phyloP scores from a whole-genome alignment of 1,140 invertebrate genomes.

The Acyrthosiphon pisum region DNA sequence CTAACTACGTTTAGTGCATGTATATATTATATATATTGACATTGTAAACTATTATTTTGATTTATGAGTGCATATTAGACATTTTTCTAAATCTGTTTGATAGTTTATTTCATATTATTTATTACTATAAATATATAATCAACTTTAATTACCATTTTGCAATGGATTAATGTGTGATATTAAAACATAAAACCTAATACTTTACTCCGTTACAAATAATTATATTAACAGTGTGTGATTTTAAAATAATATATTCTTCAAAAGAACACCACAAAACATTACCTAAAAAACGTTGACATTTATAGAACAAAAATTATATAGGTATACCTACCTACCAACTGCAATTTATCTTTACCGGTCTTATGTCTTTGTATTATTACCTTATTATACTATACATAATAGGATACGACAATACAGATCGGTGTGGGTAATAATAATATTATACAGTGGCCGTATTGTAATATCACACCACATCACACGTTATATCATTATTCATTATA shows the following conservation, averaged over 20 bases:
- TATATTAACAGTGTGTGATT: not conserved
- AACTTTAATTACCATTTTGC: not conserved
- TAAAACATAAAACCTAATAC: too few relatives aligned
- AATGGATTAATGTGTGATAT: too few relatives aligned
- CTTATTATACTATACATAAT: not conserved
- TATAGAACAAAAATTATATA: not conserved
- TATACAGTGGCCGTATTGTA: not conserved
- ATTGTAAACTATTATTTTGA: not conserved
- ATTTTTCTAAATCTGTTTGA: slow-evolving; percentile 4
- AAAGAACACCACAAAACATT: not conserved
- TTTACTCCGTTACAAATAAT: not conserved
- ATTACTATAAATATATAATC: not conserved
- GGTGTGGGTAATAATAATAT: not conserved
- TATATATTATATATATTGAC: not conserved
- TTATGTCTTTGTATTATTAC: not conserved
- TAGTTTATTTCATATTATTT: not conserved
- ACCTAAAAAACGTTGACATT: not conserved
- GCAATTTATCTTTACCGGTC: not conserved
- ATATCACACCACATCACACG: slow-evolving; percentile 1
- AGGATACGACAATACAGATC: not conserved
- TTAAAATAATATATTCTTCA: not conserved
- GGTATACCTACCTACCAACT: not conserved
- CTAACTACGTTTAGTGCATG: not conserved
- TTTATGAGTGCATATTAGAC: not conserved
- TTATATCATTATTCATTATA: slow-evolving; percentile 10